Conservation (phyloP, 2,797 vertebrate species). For the Selene dorsalis region DNA sequence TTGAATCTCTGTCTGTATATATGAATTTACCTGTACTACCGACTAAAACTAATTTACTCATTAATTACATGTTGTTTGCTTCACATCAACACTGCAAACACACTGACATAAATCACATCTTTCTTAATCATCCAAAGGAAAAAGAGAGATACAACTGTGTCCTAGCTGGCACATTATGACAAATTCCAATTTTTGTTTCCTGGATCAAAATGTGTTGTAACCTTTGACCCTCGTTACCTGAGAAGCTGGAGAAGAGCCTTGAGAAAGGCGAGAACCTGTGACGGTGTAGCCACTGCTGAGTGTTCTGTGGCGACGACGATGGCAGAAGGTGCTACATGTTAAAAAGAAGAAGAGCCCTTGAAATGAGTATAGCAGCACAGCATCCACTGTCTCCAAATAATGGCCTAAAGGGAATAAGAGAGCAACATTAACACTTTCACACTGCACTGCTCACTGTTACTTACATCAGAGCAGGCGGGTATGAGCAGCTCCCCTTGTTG, state of each 20-base stretch:
- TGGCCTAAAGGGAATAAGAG: conserved; percentile 78
- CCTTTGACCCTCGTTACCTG: conserved; percentile 81
- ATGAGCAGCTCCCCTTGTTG: conserved; percentile 88
- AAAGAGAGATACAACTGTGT: too few relatives aligned
- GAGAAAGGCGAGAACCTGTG: conserved; percentile 94
- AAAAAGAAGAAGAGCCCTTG: conserved; percentile 88
- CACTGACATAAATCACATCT: neutral
- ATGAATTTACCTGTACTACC: too few relatives aligned
- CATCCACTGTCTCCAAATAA: conserved; percentile 76
- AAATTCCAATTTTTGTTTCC: neutral
- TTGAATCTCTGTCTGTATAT: too few relatives aligned
- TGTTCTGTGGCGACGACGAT: conserved; percentile 90
- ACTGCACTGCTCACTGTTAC: conserved; percentile 75
- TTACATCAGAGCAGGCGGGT: conserved; percentile 90
- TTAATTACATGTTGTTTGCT: too few relatives aligned
- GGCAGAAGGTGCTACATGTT: conserved; percentile 91
- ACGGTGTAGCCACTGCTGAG: conserved; percentile 94
- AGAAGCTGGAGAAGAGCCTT: conserved; percentile 94
- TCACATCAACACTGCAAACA: neutral
- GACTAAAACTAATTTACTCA: too few relatives aligned
- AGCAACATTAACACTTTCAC: conserved; percentile 73
- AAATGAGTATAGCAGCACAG: conserved; percentile 80
- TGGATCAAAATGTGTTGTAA: neutral
- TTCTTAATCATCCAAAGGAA: too few relatives aligned
- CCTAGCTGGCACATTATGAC: neutral